Base-by-base conservation (phyloP, 2,797 vertebrate genomes). In the Enteromius radiatus region DNA sequence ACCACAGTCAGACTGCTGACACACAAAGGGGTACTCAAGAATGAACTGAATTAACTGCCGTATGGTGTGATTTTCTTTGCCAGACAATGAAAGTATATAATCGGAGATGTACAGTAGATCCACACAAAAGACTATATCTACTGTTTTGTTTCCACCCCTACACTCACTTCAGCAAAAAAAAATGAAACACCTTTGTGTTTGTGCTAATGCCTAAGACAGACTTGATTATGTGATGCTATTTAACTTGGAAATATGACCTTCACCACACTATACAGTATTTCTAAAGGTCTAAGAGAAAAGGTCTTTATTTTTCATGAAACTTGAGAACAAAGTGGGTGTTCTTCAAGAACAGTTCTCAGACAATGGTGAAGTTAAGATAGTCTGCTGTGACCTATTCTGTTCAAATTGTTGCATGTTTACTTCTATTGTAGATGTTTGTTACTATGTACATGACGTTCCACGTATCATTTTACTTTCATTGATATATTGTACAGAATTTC, bases 21-120 rank as follows among this genome's bases (percentile, higher is more conserved):
- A 84, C 80, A 84, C 82, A 79, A 78, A 82, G 84, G 59, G 70
- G 76, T 70, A 38, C 71, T 84, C 61, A 84, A 84, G 82, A 80
- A 78, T 85, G 85, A 84, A 64, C 59, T 54, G 76, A 85, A 88
- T 84, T 87, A 82, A 77, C 76, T 88, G 73, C 61, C 52, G 71
- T 84, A 63, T 81, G 75, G 73, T 82, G 82, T 68, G 65, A 69
- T 82, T 82, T 84, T 23, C 15, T 82, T 84, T 82, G 45, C 82
- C 77, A 83, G 70, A 86, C 78, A 86, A 71, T 78, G 33, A 61
- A 43, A 75, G 41, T 69, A 64, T 83, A 70, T 56, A 80, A 84
- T 80, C 78, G 33, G 59, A 43, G 83, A 77, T 74, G 28, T n/a
- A n/a, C n/a, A n/a, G n/a, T 47, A 81, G 43, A 73, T 80, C 36